These are phyloP conservation scores for Caenorhabditis angaria DNA, from an alignment of 2,888 invertebrate species.

Conservation along the genomic window DNA sequence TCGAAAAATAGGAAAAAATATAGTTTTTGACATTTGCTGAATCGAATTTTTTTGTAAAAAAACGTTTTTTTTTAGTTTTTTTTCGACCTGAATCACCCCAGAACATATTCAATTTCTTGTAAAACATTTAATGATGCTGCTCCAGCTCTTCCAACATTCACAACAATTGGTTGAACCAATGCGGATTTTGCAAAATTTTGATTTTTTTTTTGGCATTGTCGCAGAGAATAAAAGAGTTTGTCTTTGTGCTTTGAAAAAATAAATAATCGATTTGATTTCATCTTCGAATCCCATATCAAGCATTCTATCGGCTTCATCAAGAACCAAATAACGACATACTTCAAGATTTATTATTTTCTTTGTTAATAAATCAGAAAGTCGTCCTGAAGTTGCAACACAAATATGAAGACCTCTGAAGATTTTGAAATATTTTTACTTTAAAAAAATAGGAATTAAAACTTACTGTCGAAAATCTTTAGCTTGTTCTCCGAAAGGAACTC, in stretches of 20 bases:
- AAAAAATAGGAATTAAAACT: conserved; percentile 15
- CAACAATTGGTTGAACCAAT: conserved; percentile 80
- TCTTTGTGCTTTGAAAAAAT: conserved; percentile 93
- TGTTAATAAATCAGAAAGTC: conserved; percentile 97
- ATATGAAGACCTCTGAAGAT: conserved; percentile 85
- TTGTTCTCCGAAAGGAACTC: conserved; percentile 90
- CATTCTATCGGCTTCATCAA: conserved; percentile 99
- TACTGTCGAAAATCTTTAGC: conserved; percentile 63
- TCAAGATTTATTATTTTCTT: conserved; percentile 93
- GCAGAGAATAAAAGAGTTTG: conserved; percentile 97
- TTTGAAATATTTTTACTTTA: neutral
- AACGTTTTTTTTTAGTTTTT: too few species aligned
- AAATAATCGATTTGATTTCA: conserved; percentile 97
- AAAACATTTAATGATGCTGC: conserved; percentile 95
- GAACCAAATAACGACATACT: conserved; percentile 91
- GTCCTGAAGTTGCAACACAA: conserved; percentile 96
- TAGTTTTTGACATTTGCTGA: too few species aligned
- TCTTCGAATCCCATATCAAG: conserved; percentile 99
- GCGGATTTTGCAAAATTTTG: conserved; percentile 87
- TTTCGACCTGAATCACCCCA: too few species aligned
- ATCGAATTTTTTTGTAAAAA: too few species aligned
- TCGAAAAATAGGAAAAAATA: too few species aligned
- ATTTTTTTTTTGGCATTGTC: conserved; percentile 99
- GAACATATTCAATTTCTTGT: conserved; percentile 92
- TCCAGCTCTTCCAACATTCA: conserved; percentile 97